Base-by-base conservation (phyloP, 2,797 vertebrate genomes). In the Taenioides sp. region DNA sequence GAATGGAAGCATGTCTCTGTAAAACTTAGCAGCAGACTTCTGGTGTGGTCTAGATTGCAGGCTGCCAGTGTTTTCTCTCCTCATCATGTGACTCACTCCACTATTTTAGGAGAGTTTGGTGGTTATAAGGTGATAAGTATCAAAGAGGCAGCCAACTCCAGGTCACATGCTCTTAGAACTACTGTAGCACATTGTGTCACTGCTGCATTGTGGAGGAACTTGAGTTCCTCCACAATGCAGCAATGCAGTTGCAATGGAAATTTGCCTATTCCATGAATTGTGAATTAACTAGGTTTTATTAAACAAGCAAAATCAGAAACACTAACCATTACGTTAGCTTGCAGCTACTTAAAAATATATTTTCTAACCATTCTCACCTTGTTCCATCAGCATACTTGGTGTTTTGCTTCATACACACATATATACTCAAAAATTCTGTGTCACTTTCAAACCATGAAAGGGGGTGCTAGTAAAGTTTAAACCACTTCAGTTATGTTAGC, bases 131-230 rank as follows among this genome's bases (percentile, higher is more conserved):
- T 69, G 55, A 69, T 47, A 47, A 27, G 22, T 14, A 69, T 47
- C 34, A 69, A 20, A 69, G 55, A 65, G 22, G n/a, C 62, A 43
- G 62, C 37, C 12, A 65, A 18, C 12, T 49, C 23, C 43, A 65
- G 43, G 64, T 65, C 64, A 65, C 64, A 65, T 65, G 64, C 23
- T 65, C 40, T 49, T 65, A 57, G 43, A 65, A 65, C 64, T 7
- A 49, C 22, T 16, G 0, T 11, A 64, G 40, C 22, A 65, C 43
- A 27, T 25, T 27, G 25, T 27, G 25, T 27, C 25, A 27, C 25
- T 27, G 25, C 25, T 27, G 25, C 25, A 27, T 27, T 65, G 16
- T 50, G 23, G 4, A 27, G 40, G n/a, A 49, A 17, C 43, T 4
- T 5, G 14, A 47, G 25, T 27, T 27, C 25, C 25, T 27, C 25